These are phyloP conservation scores for Steinernema carpocapsae DNA, from an alignment of 2,888 invertebrate species.

Conservation along the genomic window DNA sequence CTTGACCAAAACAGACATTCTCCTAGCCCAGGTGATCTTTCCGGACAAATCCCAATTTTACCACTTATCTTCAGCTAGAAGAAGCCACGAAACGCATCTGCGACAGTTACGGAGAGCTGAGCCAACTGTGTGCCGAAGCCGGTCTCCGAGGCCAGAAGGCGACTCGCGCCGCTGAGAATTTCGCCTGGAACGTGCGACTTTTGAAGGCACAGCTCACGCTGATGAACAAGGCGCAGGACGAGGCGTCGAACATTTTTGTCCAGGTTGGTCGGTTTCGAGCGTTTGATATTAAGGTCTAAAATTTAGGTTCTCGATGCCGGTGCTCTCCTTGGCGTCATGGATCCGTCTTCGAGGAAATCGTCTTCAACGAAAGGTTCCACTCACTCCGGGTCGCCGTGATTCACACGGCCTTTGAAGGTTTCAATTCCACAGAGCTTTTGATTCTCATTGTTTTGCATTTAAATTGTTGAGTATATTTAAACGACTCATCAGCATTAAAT, in stretches of 20 bases:
- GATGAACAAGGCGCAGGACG: conserved; percentile 72
- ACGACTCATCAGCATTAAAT: too few species aligned
- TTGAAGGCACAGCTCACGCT: conserved; percentile 74
- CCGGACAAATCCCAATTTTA: neutral
- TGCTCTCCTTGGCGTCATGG: conserved; percentile 31
- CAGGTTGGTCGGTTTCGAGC: conserved; percentile 70
- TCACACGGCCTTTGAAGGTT: neutral
- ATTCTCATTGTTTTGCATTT: neutral
- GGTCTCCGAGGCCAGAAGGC: conserved; percentile 73
- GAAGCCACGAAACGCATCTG: conserved; percentile 63
- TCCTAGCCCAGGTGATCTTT: conserved; percentile 51
- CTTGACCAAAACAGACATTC: conserved; percentile 51
- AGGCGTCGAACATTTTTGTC: conserved; percentile 72
- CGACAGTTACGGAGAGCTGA: conserved; percentile 71
- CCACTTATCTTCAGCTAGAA: conserved; percentile 56
- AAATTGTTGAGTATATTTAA: too few species aligned
- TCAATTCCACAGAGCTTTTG: conserved; percentile 8
- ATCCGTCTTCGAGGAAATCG: conserved; percentile 22
- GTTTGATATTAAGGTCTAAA: neutral
- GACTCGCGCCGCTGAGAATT: conserved; percentile 72
- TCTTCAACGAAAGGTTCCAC: conserved; percentile 13
- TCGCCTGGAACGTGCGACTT: conserved; percentile 74
- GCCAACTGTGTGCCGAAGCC: conserved; percentile 70
- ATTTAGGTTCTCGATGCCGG: conserved; percentile 20
- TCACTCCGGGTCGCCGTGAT: conserved; percentile 30